Evolutionary conservation across 1,140 invertebrate genomes (phyloP).

Genomic region (Onthophagus taurus): DNA sequence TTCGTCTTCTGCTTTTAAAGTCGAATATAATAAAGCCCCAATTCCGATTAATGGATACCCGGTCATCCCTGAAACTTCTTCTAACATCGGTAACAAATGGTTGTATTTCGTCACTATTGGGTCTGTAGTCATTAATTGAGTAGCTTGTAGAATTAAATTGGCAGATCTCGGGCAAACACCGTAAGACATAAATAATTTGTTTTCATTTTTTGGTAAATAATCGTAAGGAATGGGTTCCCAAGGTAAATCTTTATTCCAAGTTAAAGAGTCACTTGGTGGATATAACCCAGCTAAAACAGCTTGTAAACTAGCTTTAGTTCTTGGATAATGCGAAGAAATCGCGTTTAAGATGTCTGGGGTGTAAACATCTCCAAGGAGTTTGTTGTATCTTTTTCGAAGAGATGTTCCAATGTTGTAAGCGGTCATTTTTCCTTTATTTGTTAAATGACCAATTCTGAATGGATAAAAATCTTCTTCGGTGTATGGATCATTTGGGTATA

Average conservation of each 20-base stretch:
- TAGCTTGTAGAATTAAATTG: no score
- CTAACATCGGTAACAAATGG: no score
- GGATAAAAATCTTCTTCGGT: slow-evolving; percentile 50
- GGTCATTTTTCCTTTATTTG: slow-evolving; percentile 42
- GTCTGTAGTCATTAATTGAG: no score
- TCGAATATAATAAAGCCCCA: not conserved
- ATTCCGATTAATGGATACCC: not conserved
- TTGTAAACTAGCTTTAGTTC: slow-evolving; percentile 45
- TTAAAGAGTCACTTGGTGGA: slow-evolving; percentile 27
- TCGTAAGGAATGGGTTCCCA: slow-evolving; percentile 35
- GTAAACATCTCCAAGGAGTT: slow-evolving; percentile 19
- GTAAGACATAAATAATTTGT: not conserved
- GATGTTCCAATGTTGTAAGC: not conserved
- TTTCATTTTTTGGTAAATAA: not conserved
- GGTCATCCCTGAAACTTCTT: not conserved
- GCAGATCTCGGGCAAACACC: not conserved
- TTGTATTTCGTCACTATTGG: no score
- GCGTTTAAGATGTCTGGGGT: slow-evolving; percentile 37
- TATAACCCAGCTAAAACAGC: slow-evolving; percentile 35
- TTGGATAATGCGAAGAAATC: slow-evolving; percentile 45
- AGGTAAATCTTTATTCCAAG: slow-evolving; percentile 27
- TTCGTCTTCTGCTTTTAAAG: not conserved
- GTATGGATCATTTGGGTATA: slow-evolving; percentile 56
- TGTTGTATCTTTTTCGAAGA: slow-evolving; percentile 2
- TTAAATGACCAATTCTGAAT: slow-evolving; percentile 61